phyloP scores from a whole-genome alignment of 2,888 invertebrate genomes.

The Rotaria magnacalcarata region DNA sequence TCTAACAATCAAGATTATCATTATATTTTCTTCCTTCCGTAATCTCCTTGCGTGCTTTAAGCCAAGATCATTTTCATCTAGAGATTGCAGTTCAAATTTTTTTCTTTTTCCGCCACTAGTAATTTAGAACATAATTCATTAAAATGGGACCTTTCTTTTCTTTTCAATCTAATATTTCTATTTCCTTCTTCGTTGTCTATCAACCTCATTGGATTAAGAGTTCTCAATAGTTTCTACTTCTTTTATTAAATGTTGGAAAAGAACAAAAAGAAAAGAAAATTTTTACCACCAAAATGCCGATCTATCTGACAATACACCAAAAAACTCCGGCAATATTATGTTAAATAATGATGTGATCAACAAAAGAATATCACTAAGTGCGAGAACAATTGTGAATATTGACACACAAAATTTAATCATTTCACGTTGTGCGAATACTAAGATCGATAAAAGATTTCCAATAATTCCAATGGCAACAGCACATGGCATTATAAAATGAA shows the following conservation, averaged over 20 bases:
- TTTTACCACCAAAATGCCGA: slow-evolving; percentile 15
- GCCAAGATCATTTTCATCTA: background rate
- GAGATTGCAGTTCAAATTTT: background rate
- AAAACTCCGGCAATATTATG: background rate
- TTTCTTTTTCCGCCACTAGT: no score
- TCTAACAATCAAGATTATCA: background rate
- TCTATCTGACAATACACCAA: background rate
- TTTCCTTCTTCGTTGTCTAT: background rate
- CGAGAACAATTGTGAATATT: slow-evolving; percentile 26
- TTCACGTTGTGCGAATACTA: background rate
- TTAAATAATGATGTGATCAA: slow-evolving; percentile 11
- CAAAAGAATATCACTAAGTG: slow-evolving; percentile 35
- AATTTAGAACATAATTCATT: background rate
- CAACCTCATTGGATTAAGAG: background rate
- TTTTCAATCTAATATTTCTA: no score
- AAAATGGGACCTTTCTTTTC: no score
- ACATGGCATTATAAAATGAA: slow-evolving; percentile 21
- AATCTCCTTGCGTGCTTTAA: no score
- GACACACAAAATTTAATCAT: slow-evolving; percentile 35
- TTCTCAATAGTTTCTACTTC: no score
- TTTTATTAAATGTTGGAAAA: no score
- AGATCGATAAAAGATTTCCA: background rate
- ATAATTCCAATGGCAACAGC: slow-evolving; percentile 11
- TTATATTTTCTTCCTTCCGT: background rate
- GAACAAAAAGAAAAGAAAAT: background rate